phyloP scores from a whole-genome alignment of 2,797 vertebrate genomes.

The Spinibarbus caldwelli region DNA sequence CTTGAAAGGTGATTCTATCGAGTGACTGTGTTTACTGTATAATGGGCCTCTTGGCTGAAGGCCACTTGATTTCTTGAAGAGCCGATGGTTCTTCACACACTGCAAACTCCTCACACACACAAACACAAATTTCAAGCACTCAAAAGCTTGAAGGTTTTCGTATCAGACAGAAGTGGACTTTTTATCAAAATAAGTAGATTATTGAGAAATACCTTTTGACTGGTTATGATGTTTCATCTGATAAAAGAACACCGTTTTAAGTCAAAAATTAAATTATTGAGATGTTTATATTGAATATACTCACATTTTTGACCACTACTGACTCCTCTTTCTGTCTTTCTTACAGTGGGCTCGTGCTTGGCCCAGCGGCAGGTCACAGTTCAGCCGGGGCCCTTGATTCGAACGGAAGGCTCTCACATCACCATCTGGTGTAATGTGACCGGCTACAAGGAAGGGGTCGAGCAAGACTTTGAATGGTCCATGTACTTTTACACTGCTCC shows the following conservation, averaged over 20 bases:
- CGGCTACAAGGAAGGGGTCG: constrained; percentile 80
- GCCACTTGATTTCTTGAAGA: too few relatives aligned
- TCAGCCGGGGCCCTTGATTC: constrained; percentile 82
- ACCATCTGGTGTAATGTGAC: constrained; percentile 89
- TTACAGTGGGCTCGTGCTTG: constrained; percentile 70
- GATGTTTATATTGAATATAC: not conserved
- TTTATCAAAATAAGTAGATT: not conserved
- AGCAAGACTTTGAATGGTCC: constrained; percentile 93
- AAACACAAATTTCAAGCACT: not conserved
- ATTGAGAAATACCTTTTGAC: not conserved
- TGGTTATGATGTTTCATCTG: not conserved
- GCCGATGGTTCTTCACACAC: too few relatives aligned
- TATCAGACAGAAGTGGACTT: not conserved
- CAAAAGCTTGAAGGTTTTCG: not conserved
- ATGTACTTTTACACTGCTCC: constrained; percentile 81
- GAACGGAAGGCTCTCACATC: constrained; percentile 83
- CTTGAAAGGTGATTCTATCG: constrained; percentile 25
- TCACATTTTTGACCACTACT: not conserved
- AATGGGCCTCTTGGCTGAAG: constrained; percentile 23
- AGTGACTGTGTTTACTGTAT: constrained; percentile 33
- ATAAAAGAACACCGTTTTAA: too few relatives aligned
- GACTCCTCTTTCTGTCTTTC: constrained; percentile 44
- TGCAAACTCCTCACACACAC: not conserved
- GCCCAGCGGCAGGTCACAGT: constrained; percentile 84
- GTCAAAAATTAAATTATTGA: too few relatives aligned